Evolutionary conservation across 2,113 vertebrate genomes (phyloP).

Genomic region (Sus scrofa): DNA sequence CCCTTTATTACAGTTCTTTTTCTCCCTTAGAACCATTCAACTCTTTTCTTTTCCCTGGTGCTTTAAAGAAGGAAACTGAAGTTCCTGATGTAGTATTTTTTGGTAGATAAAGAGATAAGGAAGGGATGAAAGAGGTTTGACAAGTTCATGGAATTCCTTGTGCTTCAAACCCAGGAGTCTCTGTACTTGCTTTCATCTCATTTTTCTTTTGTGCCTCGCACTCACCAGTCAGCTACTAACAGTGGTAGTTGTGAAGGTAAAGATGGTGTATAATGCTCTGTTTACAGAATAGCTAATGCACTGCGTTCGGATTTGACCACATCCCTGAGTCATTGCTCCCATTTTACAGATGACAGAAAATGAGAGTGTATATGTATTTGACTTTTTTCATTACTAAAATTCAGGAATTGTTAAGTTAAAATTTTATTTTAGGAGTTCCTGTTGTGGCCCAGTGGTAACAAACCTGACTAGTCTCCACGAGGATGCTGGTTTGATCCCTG

Average conservation of each 20-base stretch:
- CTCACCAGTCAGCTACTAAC: neutral
- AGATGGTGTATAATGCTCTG: neutral
- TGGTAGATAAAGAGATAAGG: neutral
- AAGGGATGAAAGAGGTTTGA: neutral
- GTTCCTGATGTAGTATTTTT: conserved; percentile 12
- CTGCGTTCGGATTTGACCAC: neutral
- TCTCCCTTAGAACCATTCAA: neutral
- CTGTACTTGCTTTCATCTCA: neutral
- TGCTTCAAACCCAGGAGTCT: neutral
- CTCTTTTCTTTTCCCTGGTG: neutral
- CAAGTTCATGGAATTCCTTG: conserved; percentile 14
- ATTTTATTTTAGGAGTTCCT: neutral
- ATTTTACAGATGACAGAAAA: conserved; percentile 5
- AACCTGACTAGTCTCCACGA: too few relatives aligned
- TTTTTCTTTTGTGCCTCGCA: conserved; percentile 46
- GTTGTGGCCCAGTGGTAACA: too few relatives aligned
- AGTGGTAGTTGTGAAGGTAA: neutral
- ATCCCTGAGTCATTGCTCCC: neutral
- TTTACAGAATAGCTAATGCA: neutral
- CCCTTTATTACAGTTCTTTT: neutral
- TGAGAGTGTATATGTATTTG: neutral
- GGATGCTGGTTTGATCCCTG: too few relatives aligned
- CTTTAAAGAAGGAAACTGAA: conserved; percentile 10
- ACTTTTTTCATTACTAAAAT: neutral
- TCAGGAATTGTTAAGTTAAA: conserved; percentile 22